Percentiles rank a stretch among this genome's conserved stretches.
phyloP scores from a whole-genome alignment of 2,113 vertebrate species.

The Nycticebus coucang region DNA sequence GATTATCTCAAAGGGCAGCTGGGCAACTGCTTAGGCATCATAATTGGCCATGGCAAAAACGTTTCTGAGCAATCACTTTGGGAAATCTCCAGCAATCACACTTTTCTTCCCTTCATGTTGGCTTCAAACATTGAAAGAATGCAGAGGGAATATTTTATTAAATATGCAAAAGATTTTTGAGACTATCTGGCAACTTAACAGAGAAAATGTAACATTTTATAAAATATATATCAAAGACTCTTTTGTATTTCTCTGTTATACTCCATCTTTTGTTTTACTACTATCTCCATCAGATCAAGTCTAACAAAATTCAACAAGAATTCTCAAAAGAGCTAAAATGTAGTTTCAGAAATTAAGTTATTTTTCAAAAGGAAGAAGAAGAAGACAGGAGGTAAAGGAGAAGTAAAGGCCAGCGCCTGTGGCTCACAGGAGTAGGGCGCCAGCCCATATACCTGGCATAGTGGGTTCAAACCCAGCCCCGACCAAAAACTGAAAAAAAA shows the following conservation, averaged over 20 bases:
- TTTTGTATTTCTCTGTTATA: slow-evolving; percentile 38
- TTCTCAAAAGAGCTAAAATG: background rate
- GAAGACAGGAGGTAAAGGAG: accelerated
- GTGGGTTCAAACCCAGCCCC: too few species aligned
- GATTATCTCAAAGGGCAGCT: background rate
- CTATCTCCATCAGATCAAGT: background rate
- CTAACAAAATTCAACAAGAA: slow-evolving; percentile 38
- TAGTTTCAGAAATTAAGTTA: background rate
- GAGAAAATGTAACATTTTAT: slow-evolving; percentile 11
- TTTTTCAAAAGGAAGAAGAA: background rate
- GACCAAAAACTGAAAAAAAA: too few species aligned
- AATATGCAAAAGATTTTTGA: slow-evolving; percentile 17
- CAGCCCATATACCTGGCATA: too few species aligned
- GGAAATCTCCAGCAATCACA: background rate
- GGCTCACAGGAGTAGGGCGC: too few species aligned
- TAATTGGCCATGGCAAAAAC: background rate
- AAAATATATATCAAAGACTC: slow-evolving; percentile 1
- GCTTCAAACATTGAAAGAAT: background rate
- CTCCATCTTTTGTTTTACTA: slow-evolving; percentile 16
- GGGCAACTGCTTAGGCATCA: background rate
- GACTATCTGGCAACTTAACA: background rate
- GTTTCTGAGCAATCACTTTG: background rate
- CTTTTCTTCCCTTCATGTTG: background rate
- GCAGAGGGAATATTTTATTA: background rate
- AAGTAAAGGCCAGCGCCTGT: background rate